phyloP scores from a whole-genome alignment of 2,113 vertebrate species.

The Equus przewalskii region DNA sequence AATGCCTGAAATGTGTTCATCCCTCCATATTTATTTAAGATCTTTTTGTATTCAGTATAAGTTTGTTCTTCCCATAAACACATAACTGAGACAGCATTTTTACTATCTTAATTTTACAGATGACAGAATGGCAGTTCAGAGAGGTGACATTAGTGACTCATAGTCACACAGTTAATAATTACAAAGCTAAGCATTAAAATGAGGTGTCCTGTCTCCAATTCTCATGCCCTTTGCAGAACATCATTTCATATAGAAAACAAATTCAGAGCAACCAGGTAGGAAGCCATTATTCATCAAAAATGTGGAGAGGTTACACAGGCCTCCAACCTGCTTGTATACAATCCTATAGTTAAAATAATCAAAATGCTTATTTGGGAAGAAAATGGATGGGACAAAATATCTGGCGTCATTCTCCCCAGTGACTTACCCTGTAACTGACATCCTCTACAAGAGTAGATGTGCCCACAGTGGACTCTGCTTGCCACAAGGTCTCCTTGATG shows the following conservation, averaged over 20 bases:
- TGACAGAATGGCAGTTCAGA: neutral
- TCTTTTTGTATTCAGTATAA: neutral
- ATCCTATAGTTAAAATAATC: neutral
- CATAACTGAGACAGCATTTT: neutral
- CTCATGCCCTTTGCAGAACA: neutral
- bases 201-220: neutral
- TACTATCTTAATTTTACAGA: neutral
- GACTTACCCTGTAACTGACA: slow-evolving; percentile 92
- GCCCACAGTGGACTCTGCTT: slow-evolving; percentile 89
- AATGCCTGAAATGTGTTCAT: neutral
- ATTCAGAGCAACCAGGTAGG: neutral
- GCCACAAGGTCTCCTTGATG: slow-evolving; percentile 95
- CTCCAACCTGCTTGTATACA: neutral
- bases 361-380: neutral
- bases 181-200: neutral
- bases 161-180: neutral
- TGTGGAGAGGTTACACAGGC: neutral
- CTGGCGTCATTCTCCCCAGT: neutral
- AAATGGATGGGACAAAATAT: neutral
- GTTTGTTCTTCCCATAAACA: neutral
- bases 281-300: neutral
- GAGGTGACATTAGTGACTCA: neutral
- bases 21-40: neutral
- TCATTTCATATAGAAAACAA: neutral
- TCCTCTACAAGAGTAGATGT: slow-evolving; percentile 90